Percentiles rank a stretch among this genome's conserved stretches.
These are phyloP conservation scores for Platalea minor DNA, from an alignment of 2,797 vertebrate genomes.

Conservation along the genomic window DNA sequence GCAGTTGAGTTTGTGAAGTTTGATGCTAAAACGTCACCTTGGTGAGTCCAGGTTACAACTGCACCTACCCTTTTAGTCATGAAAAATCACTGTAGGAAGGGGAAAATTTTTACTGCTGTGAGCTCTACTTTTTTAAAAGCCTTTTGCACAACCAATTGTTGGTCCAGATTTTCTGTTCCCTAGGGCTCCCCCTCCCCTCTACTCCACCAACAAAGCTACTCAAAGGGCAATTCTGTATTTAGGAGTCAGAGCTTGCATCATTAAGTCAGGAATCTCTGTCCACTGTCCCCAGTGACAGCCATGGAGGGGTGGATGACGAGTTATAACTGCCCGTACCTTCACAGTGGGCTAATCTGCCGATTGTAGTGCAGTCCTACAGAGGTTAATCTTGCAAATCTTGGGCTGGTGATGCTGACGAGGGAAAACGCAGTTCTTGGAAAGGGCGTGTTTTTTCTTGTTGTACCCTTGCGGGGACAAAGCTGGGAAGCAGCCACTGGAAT, in stretches of 20 bases:
- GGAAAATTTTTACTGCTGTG: not conserved
- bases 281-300: fast-evolving
- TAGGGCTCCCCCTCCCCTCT: not conserved
- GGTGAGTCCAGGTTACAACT: not conserved
- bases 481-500: not conserved
- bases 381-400: not conserved
- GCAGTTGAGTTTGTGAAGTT: not conserved
- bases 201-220: not conserved
- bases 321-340: not conserved
- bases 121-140: not conserved
- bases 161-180: not conserved
- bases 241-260: not conserved
- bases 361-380: not conserved
- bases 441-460: not conserved
- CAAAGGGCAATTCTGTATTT: not conserved
- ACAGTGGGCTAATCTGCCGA: not conserved
- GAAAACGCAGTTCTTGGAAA: not conserved
- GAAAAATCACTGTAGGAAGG: not conserved
- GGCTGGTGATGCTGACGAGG: not conserved
- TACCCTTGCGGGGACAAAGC: not conserved
- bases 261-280: not conserved
- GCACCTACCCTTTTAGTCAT: fast-evolving
- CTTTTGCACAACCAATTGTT: not conserved
- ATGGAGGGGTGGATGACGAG: not conserved
- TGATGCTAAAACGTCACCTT: not conserved